Evolutionary conservation across 1,140 invertebrate genomes (phyloP).

Genomic region (Zaprionus camerounensis): DNA sequence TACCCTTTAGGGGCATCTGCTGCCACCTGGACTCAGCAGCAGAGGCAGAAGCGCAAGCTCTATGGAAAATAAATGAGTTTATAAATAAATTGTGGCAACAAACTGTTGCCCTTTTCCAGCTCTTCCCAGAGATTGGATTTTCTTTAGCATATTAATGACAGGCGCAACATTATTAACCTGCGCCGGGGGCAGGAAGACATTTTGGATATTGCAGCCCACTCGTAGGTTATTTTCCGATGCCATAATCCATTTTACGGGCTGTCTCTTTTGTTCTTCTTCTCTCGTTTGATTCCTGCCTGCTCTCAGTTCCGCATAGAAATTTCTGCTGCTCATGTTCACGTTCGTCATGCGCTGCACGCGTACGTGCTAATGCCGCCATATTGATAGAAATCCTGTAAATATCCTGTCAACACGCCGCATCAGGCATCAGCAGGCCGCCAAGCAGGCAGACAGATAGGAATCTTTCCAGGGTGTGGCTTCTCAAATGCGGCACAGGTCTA

Average conservation of each 20-base stretch:
- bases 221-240: conserved; percentile 18
- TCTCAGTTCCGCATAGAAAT: conserved; percentile 28
- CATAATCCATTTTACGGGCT: conserved; percentile 23
- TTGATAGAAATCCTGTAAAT: conserved; percentile 82
- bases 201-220: not conserved
- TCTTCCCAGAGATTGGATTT: not conserved
- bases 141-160: conserved; percentile 45
- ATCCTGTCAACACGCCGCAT: conserved; percentile 75
- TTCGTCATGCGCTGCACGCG: conserved; percentile 58
- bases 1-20: conserved; percentile 8
- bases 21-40: conserved; percentile 4
- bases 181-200: conserved; percentile 34
- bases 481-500: conserved; percentile 25
- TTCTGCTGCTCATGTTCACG: conserved; percentile 60
- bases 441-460: not conserved
- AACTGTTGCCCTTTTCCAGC: conserved; percentile 35
- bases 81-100: conserved; percentile 56
- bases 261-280: not conserved
- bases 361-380: conserved; percentile 77
- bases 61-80: conserved; percentile 53
- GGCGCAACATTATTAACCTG: conserved; percentile 32
- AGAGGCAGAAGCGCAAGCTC: not conserved
- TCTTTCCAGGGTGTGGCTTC: conserved; percentile 27
- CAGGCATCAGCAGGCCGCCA: conserved; percentile 15
- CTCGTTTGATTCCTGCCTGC: not conserved